Conservation (phyloP, 2,888 invertebrate genomes). For the Cosmopolites sordidus region DNA sequence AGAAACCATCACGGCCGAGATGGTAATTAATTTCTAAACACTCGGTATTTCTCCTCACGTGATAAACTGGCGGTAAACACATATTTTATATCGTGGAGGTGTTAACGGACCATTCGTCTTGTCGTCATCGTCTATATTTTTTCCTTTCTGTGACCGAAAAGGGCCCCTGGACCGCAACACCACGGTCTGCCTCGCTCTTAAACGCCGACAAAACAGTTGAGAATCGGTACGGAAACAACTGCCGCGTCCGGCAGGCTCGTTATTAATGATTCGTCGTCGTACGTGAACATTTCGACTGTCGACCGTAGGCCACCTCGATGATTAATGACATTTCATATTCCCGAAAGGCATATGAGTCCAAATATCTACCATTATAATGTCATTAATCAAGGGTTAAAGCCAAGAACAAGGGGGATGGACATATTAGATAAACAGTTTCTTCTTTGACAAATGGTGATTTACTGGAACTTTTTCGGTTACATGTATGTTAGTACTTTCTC, state of each 20-base stretch:
- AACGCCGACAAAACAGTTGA: constrained; percentile 12
- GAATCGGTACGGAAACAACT: constrained; percentile 14
- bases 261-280: constrained; percentile 22
- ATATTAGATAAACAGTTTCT: constrained; percentile 26
- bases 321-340: constrained; percentile 38
- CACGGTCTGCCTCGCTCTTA: background rate
- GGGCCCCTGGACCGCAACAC: too few relatives aligned
- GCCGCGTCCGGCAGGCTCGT: constrained; percentile 12
- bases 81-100: constrained; percentile 19
- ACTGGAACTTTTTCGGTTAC: constrained; percentile 24
- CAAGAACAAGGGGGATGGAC: constrained; percentile 24
- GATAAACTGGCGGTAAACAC: constrained; percentile 14
- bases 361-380: constrained; percentile 42
- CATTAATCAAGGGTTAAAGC: constrained; percentile 38
- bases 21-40: too few relatives aligned
- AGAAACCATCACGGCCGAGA: too few relatives aligned
- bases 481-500: constrained; percentile 25
- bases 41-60: background rate
- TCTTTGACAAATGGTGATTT: constrained; percentile 29
- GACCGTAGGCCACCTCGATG: constrained; percentile 34
- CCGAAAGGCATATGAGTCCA: constrained; percentile 43
- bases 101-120: constrained; percentile 23
- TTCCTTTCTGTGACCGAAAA: too few relatives aligned
- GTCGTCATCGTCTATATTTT: background rate
- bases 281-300: constrained; percentile 25